A percentile compares a stretch with the other conserved stretches of the same genome.
Conservation (phyloP, 2,888 invertebrate species). For the Oxystoma pomonae region DNA sequence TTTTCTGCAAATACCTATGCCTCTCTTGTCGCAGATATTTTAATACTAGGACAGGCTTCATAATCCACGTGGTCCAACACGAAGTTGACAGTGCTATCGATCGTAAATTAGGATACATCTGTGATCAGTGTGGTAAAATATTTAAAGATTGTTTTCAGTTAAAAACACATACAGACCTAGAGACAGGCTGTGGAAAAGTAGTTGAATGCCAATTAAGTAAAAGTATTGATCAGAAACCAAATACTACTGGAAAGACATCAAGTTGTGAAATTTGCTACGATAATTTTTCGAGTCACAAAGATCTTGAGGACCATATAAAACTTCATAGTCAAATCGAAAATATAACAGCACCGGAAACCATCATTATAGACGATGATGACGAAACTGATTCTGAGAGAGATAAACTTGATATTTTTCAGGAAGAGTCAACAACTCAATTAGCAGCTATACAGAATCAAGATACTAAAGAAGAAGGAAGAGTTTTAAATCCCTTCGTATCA, state of each 20-base stretch:
- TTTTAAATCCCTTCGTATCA: too few species aligned
- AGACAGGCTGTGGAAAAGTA: too few species aligned
- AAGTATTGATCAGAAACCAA: too few species aligned
- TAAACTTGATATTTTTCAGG: not conserved
- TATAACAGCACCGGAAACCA: not conserved
- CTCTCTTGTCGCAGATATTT: constrained; percentile 27
- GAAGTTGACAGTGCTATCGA: constrained; percentile 18
- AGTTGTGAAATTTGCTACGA: constrained; percentile 36
- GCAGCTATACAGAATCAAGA: too few species aligned
- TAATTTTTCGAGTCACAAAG: constrained; percentile 29
- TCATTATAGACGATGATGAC: not conserved
- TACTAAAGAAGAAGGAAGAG: too few species aligned
- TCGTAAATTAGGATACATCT: too few species aligned
- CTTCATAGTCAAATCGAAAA: constrained; percentile 25
- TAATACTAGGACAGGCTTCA: constrained; percentile 30
- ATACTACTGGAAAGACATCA: constrained; percentile 46
- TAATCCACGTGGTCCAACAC: constrained; percentile 31
- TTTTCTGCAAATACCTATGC: constrained; percentile 29
- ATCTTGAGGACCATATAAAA: constrained; percentile 30
- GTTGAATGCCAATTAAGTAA: too few species aligned
- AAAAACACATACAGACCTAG: too few species aligned
- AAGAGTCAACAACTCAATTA: too few species aligned
- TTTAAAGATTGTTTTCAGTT: not conserved
- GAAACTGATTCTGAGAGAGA: not conserved
- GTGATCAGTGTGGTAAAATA: constrained; percentile 4